Percentiles rank a stretch among this genome's conserved stretches.
Conservation (phyloP, 2,797 vertebrate species). For the Enteromius trimaculatus region DNA sequence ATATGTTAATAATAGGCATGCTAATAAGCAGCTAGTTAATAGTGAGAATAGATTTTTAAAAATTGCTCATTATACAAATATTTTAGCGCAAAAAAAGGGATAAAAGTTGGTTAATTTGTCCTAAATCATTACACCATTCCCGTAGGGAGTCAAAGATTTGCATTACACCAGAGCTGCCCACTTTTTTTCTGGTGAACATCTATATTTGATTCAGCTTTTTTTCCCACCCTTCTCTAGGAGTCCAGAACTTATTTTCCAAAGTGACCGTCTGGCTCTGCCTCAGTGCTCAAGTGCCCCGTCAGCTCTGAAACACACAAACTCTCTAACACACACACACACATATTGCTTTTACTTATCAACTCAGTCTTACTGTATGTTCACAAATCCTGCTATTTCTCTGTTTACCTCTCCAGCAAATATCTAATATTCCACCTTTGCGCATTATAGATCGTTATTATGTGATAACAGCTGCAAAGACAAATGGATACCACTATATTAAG, state of each 20-base stretch:
- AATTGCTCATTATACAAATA: neutral
- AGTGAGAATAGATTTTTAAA: neutral
- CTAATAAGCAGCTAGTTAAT: neutral
- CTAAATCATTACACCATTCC: neutral
- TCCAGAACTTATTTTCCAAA: constrained; percentile 43
- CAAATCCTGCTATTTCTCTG: constrained; percentile 4
- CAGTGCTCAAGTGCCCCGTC: constrained; percentile 28
- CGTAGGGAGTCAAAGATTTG: neutral
- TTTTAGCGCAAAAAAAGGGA: neutral
- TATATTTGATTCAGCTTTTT: constrained; percentile 28
- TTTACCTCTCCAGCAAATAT: neutral
- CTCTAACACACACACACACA: neutral
- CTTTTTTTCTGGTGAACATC: neutral
- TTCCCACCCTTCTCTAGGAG: neutral
- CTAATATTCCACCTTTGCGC: neutral
- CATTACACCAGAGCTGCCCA: neutral
- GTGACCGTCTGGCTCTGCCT: constrained; percentile 40
- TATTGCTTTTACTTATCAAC: neutral
- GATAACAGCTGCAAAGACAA: neutral
- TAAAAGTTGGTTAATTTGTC: neutral
- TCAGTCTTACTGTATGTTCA: neutral
- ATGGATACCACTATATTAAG: neutral
- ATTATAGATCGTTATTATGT: neutral
- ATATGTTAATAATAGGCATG: neutral
- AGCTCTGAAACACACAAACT: constrained; percentile 12